Conservation (phyloP, 2,888 invertebrate genomes). For the Acanthosepion pharaonis region DNA sequence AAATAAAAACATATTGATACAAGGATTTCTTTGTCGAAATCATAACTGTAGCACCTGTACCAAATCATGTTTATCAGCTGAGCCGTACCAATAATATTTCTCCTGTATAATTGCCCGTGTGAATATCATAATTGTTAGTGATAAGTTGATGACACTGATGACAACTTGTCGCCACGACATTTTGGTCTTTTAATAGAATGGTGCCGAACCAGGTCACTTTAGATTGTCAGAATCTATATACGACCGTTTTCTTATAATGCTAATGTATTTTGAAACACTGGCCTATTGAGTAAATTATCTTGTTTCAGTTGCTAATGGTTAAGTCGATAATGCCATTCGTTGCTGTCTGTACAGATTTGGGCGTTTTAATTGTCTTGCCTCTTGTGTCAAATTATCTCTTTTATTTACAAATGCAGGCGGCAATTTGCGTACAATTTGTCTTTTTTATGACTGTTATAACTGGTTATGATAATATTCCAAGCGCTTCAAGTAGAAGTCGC, state of each 20-base stretch:
- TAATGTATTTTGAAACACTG: background rate
- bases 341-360: background rate
- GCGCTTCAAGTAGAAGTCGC: too few species aligned
- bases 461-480: too few species aligned
- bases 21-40: too few species aligned
- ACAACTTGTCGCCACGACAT: background rate
- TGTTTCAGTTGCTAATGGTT: background rate
- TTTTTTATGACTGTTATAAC: too few species aligned
- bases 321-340: background rate
- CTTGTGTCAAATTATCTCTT: background rate
- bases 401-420: background rate
- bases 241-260: background rate
- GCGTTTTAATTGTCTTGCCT: background rate
- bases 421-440: too few species aligned
- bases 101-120: background rate
- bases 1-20: too few species aligned
- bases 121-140: background rate
- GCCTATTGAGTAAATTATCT: background rate
- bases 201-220: background rate
- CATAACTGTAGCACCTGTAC: too few species aligned
- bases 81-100: background rate
- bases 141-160: background rate
- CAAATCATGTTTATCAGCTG: background rate
- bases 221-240: background rate
- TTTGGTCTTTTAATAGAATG: background rate